phyloP scores from a whole-genome alignment of 2,797 vertebrate species.

The Clamator glandarius region DNA sequence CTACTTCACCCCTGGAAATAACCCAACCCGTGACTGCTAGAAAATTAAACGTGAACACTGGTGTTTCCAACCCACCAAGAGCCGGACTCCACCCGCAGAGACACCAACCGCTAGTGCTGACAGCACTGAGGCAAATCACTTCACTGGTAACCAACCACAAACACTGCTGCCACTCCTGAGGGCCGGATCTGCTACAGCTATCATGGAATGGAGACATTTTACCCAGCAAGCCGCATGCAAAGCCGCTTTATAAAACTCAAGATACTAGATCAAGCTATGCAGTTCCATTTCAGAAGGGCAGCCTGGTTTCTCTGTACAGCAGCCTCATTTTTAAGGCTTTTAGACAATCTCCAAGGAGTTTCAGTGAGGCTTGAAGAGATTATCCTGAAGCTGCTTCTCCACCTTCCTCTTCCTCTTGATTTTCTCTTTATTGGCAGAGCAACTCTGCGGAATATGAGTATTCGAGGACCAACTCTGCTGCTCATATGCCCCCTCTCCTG shows the following conservation, averaged over 20 bases:
- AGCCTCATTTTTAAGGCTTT: neutral
- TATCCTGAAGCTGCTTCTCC: neutral
- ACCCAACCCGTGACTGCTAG: neutral
- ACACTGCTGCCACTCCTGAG: neutral
- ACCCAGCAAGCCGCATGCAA: fast-evolving
- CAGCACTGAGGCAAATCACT: neutral
- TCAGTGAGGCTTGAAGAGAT: neutral
- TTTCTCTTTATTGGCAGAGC: neutral
- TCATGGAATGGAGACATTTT: fast-evolving
- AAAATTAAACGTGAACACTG: fast-evolving
- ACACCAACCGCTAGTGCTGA: neutral
- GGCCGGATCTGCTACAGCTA: neutral
- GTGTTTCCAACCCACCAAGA: fast-evolving
- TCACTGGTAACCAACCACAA: neutral
- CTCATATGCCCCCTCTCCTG: neutral
- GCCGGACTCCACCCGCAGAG: neutral
- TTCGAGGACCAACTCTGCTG: neutral
- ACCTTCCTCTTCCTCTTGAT: neutral
- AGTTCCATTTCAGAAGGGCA: neutral
- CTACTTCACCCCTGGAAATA: neutral
- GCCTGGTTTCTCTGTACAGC: neutral
- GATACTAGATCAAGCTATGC: fast-evolving
- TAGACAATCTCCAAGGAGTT: neutral
- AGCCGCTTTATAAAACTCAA: fast-evolving
- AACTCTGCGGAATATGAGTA: neutral